Evolutionary conservation across 1,140 invertebrate genomes (phyloP).

Genomic region (Drosophila simulans): DNA sequence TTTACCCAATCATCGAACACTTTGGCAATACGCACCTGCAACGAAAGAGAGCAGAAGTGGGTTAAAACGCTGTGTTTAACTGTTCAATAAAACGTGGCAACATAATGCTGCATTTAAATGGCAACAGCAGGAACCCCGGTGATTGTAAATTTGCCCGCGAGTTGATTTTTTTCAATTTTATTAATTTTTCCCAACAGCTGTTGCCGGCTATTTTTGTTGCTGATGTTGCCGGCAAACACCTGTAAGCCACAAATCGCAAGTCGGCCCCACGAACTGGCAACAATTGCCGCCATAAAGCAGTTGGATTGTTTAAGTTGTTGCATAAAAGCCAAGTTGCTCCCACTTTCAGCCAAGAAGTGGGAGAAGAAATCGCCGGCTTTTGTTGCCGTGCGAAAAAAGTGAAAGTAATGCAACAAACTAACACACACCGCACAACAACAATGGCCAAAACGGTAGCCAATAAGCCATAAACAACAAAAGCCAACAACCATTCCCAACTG

Average conservation of each 20-base stretch:
- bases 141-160: constrained; percentile 36
- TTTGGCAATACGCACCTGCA: constrained; percentile 67
- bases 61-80: constrained; percentile 34
- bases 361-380: constrained; percentile 75
- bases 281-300: constrained; percentile 64
- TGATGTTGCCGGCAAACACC: constrained; percentile 61
- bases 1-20: constrained; percentile 2
- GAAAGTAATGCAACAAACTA: constrained; percentile 70
- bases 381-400: constrained; percentile 66
- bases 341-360: constrained; percentile 35
- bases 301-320: constrained; percentile 77
- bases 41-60: constrained; percentile 48
- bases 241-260: constrained; percentile 78
- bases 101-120: constrained; percentile 40
- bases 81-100: constrained; percentile 52
- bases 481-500: constrained; percentile 12
- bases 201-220: constrained; percentile 20
- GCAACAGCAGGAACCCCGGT: constrained; percentile 25
- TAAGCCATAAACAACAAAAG: constrained; percentile 59
- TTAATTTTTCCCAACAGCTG: constrained; percentile 45
- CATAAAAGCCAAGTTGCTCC: constrained; percentile 64
- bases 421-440: constrained; percentile 31
- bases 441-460: constrained; percentile 73
- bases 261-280: constrained; percentile 20
- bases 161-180: constrained; percentile 18